Conservation (phyloP, 2,113 vertebrate species). For the Garra rufa region DNA sequence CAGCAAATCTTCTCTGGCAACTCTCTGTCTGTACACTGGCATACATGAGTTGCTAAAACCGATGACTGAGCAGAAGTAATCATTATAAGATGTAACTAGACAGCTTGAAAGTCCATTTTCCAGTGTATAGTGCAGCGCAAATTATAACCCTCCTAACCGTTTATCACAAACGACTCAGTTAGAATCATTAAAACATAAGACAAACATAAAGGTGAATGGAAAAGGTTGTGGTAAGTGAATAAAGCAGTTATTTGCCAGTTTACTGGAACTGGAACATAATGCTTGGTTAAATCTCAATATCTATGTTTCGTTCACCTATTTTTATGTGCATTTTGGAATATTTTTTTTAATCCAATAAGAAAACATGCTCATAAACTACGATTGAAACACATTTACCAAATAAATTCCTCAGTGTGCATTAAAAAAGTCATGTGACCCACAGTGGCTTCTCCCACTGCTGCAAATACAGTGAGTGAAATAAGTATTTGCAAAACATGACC, state of each 20-base stretch:
- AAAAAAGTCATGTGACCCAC: no score
- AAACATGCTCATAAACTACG: no score
- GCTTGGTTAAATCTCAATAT: neutral
- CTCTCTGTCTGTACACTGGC: constrained; percentile 37
- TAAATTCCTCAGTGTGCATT: no score
- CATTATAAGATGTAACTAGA: constrained; percentile 30
- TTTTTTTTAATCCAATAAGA: no score
- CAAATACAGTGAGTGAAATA: no score
- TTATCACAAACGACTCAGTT: neutral
- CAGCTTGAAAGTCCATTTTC: constrained; percentile 38
- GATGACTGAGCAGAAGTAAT: constrained; percentile 2
- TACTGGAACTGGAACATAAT: neutral
- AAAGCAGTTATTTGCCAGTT: neutral
- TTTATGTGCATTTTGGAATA: no score
- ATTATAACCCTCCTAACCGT: neutral
- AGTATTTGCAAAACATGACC: no score
- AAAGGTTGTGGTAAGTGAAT: neutral
- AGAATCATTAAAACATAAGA: neutral
- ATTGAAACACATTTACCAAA: no score
- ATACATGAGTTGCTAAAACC: neutral
- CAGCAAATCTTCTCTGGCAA: constrained; percentile 16
- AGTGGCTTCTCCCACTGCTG: no score
- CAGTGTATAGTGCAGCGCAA: neutral
- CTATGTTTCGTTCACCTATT: no score
- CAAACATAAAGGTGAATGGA: neutral